Evolutionary conservation across 2,888 invertebrate genomes (phyloP), one percentile per base, ranked within the genome.

Genomic region (Parnassius smintheus): DNA sequence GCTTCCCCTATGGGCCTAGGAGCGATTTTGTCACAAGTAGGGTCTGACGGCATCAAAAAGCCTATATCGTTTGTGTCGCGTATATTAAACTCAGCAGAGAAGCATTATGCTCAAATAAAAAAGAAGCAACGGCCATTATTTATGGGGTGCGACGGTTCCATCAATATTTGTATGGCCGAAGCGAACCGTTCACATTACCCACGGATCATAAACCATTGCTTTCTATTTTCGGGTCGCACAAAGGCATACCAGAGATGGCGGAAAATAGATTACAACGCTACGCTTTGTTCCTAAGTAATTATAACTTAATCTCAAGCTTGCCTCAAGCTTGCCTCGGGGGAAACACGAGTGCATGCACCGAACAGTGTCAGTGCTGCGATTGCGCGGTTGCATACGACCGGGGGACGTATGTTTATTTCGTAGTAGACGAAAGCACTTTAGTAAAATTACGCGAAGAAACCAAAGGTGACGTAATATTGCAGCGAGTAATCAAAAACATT

Each of bases 41-140:
- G 44, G 44, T 10, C 44, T 9, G 44, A 44, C 12, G 50, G 57
- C 2, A 12, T 35, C 9, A 69, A 73, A 59, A 64, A 65, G 10
- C 72, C 73, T 0, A 55, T 75, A 1, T 68, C 71, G 0, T 73
- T 56, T 46, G 74, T 72, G 0, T 76, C 75, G 0, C 65, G 74
- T 0, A 70, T 71, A 0, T 56, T 75, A 0, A 65, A 63, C 9
- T 2, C 66, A 0, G 71, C 71, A 48, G 48, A 48, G n/a, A 48
- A 48, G n/a, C 44, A 18, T 18, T 18, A 18, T 18, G 18, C 18
- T 18, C 0, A 18, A 18, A 1, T 1, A 18, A 18, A 18, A 18
- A 18, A 18, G 18, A 18, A 18, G 18, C 18, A 18, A 18, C 18
- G 18, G 18, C 18, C 1, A 18, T 18, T 18, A 18, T 18, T 18